Percentiles rank a stretch among this genome's conserved stretches.
Conservation (phyloP, 2,888 invertebrate species). For the Tetropium fuscum region DNA sequence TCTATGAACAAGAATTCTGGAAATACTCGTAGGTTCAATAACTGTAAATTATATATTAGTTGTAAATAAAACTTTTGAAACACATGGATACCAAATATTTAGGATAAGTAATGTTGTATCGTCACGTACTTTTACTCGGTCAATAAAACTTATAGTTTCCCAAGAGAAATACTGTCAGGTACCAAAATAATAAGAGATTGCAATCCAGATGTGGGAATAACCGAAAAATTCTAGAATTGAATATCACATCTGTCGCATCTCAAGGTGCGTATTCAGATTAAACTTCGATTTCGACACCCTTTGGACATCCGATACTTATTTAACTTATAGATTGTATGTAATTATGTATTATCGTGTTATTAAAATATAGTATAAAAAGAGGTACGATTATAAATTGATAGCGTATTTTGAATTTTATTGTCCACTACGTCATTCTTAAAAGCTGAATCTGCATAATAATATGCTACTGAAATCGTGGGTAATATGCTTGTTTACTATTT, state of each 20-base stretch:
- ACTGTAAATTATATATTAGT: no score
- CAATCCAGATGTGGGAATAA: conserved; percentile 38
- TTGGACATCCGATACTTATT: conserved; percentile 41
- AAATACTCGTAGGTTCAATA: no score
- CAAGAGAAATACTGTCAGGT: conserved; percentile 21
- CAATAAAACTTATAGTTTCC: conserved; percentile 10
- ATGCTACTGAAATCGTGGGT: conserved; percentile 17
- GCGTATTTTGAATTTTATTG: conserved; percentile 15
- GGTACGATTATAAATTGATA: conserved; percentile 5
- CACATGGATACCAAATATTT: conserved; percentile 4
- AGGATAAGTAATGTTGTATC: background rate
- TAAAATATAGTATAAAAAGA: conserved; percentile 3
- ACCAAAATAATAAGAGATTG: conserved; percentile 17
- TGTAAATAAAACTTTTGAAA: conserved; percentile 1
- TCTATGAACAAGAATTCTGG: no score
- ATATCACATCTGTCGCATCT: conserved; percentile 40
- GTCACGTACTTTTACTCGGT: conserved; percentile 15
- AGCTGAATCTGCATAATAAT: conserved; percentile 17
- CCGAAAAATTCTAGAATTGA: conserved; percentile 36
- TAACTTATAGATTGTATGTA: conserved; percentile 22
- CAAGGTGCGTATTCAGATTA: conserved; percentile 26
- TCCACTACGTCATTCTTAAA: conserved; percentile 12
- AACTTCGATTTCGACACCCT: conserved; percentile 42
- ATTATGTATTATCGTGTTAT: conserved; percentile 2
- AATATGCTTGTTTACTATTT: conserved; percentile 11